phyloP scores from a whole-genome alignment of 64 coral and sea anemone genomes.

The Montipora foliosa region DNA sequence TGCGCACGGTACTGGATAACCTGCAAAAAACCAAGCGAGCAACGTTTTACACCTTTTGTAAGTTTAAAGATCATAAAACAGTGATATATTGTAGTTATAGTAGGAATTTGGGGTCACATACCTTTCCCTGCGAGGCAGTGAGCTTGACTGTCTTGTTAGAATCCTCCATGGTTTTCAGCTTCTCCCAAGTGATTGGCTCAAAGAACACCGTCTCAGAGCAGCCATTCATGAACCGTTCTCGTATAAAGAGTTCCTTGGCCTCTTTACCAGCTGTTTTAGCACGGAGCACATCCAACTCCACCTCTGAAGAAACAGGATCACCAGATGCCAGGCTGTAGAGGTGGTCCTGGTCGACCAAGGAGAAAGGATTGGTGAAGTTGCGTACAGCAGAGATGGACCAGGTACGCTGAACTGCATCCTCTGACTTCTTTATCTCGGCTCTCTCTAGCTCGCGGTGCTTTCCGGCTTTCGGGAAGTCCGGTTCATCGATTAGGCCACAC shows the following conservation, averaged over 20 bases:
- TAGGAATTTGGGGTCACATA: not conserved
- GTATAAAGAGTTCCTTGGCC: constrained; percentile 45
- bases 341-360: constrained; percentile 20
- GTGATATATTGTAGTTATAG: not conserved
- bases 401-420: too few species aligned
- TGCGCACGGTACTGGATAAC: constrained; percentile 29
- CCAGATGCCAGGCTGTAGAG: constrained; percentile 49
- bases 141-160: constrained; percentile 48
- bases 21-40: not conserved
- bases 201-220: constrained; percentile 42
- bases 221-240: constrained; percentile 4
- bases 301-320: constrained; percentile 30
- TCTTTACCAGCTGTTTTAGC: constrained; percentile 54
- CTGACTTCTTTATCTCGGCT: too few species aligned
- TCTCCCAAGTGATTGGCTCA: constrained; percentile 57
- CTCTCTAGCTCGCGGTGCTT: too few species aligned
- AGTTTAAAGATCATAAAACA: not conserved
- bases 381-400: too few species aligned
- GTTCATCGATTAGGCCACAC: too few species aligned
- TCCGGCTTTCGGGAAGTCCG: too few species aligned
- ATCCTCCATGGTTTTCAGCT: constrained; percentile 53
- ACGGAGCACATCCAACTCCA: constrained; percentile 30
- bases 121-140: constrained; percentile 65
- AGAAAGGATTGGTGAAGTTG: constrained; percentile 46
- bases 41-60: not conserved